Evolutionary conservation across 2,797 vertebrate genomes (phyloP).

Genomic region (Lagorchestes hirsutus): DNA sequence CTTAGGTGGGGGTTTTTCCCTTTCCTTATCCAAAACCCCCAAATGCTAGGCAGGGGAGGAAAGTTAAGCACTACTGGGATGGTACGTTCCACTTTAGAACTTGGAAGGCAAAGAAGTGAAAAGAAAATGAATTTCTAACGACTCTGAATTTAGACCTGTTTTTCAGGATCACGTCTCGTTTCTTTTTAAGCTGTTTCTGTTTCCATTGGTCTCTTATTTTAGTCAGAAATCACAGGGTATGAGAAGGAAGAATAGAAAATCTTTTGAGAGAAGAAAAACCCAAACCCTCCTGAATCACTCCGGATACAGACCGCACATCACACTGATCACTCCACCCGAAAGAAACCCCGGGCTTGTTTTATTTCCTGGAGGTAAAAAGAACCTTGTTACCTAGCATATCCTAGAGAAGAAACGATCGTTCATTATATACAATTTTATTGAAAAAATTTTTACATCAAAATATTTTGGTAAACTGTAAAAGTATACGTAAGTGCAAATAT

Average conservation of each 20-base stretch:
- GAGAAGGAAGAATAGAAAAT: conserved; percentile 4
- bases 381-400: not conserved
- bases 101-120: not conserved
- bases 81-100: not conserved
- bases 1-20: not conserved
- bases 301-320: conserved; percentile 55
- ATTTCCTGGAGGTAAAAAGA: not conserved
- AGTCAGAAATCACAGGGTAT: conserved; percentile 30
- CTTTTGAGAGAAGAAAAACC: conserved; percentile 44
- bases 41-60: not conserved
- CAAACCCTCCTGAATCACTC: conserved; percentile 30
- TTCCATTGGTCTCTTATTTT: conserved; percentile 69
- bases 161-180: conserved; percentile 43
- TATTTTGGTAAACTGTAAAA: conserved; percentile 87
- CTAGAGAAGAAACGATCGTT: conserved; percentile 51
- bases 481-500: conserved; percentile 92
- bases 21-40: not conserved
- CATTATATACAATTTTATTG: conserved; percentile 89
- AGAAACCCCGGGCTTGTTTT: not conserved
- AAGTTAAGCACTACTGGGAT: not conserved
- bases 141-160: not conserved
- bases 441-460: conserved; percentile 88
- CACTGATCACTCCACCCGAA: not conserved
- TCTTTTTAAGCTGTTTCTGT: conserved; percentile 51
- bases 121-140: not conserved